Evolutionary conservation across 2,888 invertebrate species (phyloP).

Genomic region (Drepanosiphum platanoidis): DNA sequence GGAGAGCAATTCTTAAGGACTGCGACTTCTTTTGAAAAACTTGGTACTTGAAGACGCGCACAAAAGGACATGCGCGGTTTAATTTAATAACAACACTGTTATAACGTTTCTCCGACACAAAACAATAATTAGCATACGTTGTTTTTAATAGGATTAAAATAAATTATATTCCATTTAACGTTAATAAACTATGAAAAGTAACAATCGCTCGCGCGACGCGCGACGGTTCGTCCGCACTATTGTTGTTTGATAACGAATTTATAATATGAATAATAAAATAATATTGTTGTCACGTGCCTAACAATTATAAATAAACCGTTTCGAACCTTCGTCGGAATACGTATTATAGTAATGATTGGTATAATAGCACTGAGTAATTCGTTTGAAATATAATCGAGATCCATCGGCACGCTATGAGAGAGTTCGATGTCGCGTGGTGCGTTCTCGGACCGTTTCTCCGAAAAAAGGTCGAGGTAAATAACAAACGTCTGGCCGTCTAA

Average conservation of each 20-base stretch:
- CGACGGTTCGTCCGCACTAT: background rate
- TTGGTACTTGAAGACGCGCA: conserved; percentile 17
- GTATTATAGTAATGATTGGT: background rate
- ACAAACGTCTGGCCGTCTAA: background rate
- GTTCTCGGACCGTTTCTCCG: background rate
- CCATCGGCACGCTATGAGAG: too few species aligned
- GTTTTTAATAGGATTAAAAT: conserved; percentile 41
- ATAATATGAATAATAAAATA: background rate
- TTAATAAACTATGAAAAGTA: background rate
- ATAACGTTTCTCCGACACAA: background rate
- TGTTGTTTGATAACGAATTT: too few species aligned
- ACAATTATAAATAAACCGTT: background rate
- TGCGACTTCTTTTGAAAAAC: conserved; percentile 34
- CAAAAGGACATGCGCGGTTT: conserved; percentile 33
- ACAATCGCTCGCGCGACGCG: background rate
- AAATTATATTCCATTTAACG: conserved; percentile 8
- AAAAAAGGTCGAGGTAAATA: conserved; percentile 2
- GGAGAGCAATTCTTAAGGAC: conserved; percentile 4
- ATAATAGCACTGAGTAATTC: too few species aligned
- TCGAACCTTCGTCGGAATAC: background rate
- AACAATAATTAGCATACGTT: conserved; percentile 31
- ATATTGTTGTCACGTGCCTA: background rate
- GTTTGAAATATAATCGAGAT: background rate
- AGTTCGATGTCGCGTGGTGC: too few species aligned
- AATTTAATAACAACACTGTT: conserved; percentile 30